Evolutionary conservation across 2,113 vertebrate species (phyloP), one percentile per base, ranked within the genome.

Genomic region (Lonchura striata): DNA sequence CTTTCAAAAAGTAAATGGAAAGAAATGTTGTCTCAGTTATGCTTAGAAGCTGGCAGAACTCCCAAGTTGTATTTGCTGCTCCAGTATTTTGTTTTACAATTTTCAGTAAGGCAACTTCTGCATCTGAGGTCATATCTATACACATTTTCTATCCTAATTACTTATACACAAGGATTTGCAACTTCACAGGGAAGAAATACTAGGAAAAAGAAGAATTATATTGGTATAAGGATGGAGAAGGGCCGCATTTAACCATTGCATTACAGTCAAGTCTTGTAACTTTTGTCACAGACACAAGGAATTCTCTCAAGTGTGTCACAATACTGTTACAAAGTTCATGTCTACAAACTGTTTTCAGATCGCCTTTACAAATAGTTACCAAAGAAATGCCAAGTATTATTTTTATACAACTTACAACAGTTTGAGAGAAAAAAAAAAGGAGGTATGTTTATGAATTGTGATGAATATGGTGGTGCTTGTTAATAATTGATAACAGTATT

Each of bases 401-500:
- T 97, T 95, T 96, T 80, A 93, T 23, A 50, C 19, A 85, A 63
- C 42, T 93, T 74, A 88, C 80, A 92, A 81, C 76, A 88, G 47
- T 70, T 86, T 37, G 63, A 60, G 22, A 41, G 42, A 7, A 35
- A 41, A 52, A 52, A 47, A 47, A 49, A 83, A 56, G 27, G 11
- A 91, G 39, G 16, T 74, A 82, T 88, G 92, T 96, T 96, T 97
- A 90, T 70, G 60, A 89, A 91, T 84, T 53, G 44, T 56, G 37
- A 95, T 87, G 84, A 95, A 94, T 88, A 92, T 52, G 68, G 79
- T 66, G 42, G 71, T 75, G 94, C 64, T 95, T 94, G 93, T 88
- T 96, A 95, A 90, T 96, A 96, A 97, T 92, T 96, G 94, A 95
- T 95, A 96, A 96, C 94, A 96, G 95, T 90, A 92, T 95, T 95